These are phyloP conservation scores for Micromys minutus DNA, from an alignment of 2,113 vertebrate genomes.

Conservation along the genomic window DNA sequence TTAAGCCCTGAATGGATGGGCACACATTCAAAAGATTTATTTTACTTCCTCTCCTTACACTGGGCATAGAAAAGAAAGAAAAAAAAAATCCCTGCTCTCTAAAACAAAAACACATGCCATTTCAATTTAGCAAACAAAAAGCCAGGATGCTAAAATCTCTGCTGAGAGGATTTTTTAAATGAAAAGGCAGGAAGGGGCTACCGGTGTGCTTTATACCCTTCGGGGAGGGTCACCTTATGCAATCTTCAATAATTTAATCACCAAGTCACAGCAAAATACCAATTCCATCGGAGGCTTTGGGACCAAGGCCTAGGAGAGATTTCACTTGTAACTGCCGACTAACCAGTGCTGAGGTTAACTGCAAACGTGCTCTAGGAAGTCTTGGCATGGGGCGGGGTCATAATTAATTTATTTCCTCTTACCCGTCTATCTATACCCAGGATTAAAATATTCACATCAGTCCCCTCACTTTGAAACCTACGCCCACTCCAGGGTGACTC, in stretches of 20 bases:
- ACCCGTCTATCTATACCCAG: constrained; percentile 30
- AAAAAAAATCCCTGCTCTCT: constrained; percentile 16
- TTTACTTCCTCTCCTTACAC: background rate
- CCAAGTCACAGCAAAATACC: constrained; percentile 19
- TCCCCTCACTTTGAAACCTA: constrained; percentile 21
- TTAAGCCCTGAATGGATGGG: background rate
- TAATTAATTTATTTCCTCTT: constrained; percentile 69
- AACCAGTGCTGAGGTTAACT: background rate
- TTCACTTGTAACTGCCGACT: background rate
- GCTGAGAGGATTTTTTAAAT: constrained; percentile 43
- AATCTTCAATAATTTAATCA: constrained; percentile 59
- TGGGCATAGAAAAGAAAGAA: background rate
- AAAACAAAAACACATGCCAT: constrained; percentile 63
- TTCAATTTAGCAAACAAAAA: constrained; percentile 5
- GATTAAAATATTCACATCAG: constrained; percentile 58
- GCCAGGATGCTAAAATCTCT: background rate
- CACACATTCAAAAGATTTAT: constrained; percentile 13
- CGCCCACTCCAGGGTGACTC: background rate
- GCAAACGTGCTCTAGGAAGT: background rate
- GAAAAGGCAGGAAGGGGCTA: background rate
- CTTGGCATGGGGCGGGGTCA: constrained; percentile 47
- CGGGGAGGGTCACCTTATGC: background rate
- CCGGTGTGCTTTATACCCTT: background rate
- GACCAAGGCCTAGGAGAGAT: background rate
- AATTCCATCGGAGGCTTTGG: background rate